These are phyloP conservation scores for Progne subis DNA, from an alignment of 2,113 vertebrate species.

Conservation along the genomic window DNA sequence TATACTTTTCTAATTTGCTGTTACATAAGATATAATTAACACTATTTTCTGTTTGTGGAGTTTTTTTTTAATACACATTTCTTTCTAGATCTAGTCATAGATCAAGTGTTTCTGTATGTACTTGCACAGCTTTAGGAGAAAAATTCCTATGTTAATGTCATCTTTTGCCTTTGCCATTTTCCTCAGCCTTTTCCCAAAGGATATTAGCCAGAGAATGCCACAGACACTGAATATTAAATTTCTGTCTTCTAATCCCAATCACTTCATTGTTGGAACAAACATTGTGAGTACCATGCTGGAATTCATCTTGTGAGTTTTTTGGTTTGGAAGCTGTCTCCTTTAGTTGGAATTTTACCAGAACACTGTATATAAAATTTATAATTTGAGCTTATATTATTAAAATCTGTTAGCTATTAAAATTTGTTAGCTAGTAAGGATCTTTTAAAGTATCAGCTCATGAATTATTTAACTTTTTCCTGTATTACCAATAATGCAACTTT, in stretches of 20 bases:
- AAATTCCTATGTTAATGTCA: not conserved
- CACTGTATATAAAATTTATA: not conserved
- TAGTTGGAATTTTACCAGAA: not conserved
- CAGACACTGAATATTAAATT: constrained; percentile 84
- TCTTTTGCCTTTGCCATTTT: not conserved
- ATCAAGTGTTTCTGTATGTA: not conserved
- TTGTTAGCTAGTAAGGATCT: not conserved
- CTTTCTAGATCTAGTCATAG: not conserved
- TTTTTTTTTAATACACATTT: not conserved
- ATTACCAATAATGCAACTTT: not conserved
- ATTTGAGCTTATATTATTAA: not conserved
- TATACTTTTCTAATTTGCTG: not conserved
- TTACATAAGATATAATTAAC: not conserved
- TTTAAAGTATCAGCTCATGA: not conserved
- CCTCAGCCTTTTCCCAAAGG: constrained; percentile 72
- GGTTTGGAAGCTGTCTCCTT: not conserved
- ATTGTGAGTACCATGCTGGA: constrained; percentile 76
- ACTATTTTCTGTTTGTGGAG: rapidly evolving
- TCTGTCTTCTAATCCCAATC: constrained; percentile 85
- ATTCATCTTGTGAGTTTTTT: not conserved
- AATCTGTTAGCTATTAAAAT: not conserved
- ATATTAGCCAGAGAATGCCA: constrained; percentile 47
- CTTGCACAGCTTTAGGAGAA: not conserved
- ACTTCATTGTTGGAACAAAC: constrained; percentile 90
- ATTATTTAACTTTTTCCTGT: not conserved